Conservation (phyloP, 2,113 vertebrate genomes). For the Megaceryle torquata region DNA sequence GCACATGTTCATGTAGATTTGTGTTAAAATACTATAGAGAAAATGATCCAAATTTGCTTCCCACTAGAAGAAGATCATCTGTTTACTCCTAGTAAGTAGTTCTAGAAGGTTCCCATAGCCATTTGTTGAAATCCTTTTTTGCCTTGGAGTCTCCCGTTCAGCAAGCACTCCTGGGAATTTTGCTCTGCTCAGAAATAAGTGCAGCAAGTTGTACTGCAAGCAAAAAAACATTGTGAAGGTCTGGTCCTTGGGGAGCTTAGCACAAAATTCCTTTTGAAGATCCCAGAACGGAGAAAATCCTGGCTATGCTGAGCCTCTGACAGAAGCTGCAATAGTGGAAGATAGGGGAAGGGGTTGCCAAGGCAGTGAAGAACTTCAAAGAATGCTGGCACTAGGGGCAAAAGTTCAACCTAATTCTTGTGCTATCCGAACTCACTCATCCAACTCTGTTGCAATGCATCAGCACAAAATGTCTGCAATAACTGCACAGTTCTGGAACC, state of each 20-base stretch:
- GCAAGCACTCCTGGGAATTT: neutral
- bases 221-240: neutral
- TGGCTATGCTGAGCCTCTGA: constrained; percentile 30
- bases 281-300: constrained; percentile 36
- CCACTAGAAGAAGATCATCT: neutral
- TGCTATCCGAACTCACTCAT: neutral
- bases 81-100: neutral
- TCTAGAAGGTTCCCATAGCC: neutral
- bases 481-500: neutral
- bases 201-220: neutral
- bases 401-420: constrained; percentile 56
- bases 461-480: neutral
- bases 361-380: constrained; percentile 51
- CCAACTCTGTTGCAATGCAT: neutral
- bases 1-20: neutral
- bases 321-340: neutral
- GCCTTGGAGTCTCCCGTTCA: neutral
- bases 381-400: neutral
- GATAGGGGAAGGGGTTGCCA: constrained; percentile 33
- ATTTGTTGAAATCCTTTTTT: neutral
- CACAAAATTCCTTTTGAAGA: constrained; percentile 35
- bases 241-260: neutral
- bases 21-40: neutral
- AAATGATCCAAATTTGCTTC: neutral
- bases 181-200: neutral